Base-by-base conservation (phyloP, 2,113 vertebrate species). In the Misgurnus anguillicaudatus region DNA sequence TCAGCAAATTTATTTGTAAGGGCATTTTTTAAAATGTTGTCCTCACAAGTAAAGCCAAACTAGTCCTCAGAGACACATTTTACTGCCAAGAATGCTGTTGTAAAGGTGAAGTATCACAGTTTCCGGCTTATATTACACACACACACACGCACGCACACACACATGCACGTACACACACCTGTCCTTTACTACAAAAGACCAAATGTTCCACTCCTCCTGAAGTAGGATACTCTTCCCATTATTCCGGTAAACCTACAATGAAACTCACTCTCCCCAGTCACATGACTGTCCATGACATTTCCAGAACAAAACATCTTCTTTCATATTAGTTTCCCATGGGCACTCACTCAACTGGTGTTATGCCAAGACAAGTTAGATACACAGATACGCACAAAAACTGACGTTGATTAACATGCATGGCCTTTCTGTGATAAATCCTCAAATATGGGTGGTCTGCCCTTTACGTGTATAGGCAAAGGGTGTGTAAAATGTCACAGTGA, bases 211-310 rank as follows among this genome's bases (percentile, higher is more conserved):
- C 38, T 38, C 45, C 45, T 31, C 16, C 9, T 24, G 42, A 70
- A n/a, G 68, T 55, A 36, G 8, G 6, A 9, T 16, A 47, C 4
- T 36, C 45, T 8, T n/a, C 31, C 48, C 21, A 48, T 66, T 66
- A 66, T 45, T 21, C 13, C 19, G 21, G 39, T 53, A 55, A 53
- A 42, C 6, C 38, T 38, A 71, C 58, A 73, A 73, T 73, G 51
- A 42, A 60, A 42, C 55, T 60, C 19, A 45, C 60, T 73, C 55
- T 73, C 58, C 13, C 42, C 53, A 41, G 70, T 60, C 53, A 70
- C 67, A 17, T 55, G 48, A 70, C 48, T 0, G 9, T 45, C 42
- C 31, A 45, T 60, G 70, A 73, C 38, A 60, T 73, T 60, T 60
- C 38, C 70, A 24, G n/a, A 73, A 42, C n/a, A 73, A 60, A 3